phyloP scores from a whole-genome alignment of 2,888 invertebrate species.

The Synergus umbraculus region DNA sequence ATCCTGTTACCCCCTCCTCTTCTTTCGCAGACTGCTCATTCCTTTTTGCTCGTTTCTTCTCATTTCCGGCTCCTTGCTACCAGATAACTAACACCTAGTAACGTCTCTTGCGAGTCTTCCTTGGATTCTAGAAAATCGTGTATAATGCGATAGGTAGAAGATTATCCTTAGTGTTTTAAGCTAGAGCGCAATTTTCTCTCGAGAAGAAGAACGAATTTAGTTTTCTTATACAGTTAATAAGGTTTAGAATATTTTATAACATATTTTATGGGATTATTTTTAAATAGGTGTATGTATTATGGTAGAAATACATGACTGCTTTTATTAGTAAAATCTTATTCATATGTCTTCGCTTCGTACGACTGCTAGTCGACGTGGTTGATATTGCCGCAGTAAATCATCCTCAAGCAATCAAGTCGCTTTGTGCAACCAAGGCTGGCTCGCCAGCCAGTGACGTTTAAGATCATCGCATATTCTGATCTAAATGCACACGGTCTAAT shows the following conservation, averaged over 20 bases:
- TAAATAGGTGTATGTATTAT: too few relatives aligned
- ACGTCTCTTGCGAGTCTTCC: neutral
- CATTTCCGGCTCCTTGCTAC: slow-evolving; percentile 27
- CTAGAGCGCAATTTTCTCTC: neutral
- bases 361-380: neutral
- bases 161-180: slow-evolving; percentile 31
- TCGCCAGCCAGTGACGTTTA: slow-evolving; percentile 1
- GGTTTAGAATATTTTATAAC: too few relatives aligned
- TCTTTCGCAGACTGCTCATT: slow-evolving; percentile 47
- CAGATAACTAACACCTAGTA: slow-evolving; percentile 64
- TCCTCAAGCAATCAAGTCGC: slow-evolving; percentile 25
- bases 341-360: neutral
- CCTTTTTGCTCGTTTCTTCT: slow-evolving; percentile 42
- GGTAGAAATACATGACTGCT: neutral
- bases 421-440: slow-evolving; percentile 6
- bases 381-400: slow-evolving; percentile 25
- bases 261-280: too few relatives aligned
- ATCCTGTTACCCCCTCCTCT: slow-evolving; percentile 41
- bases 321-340: slow-evolving; percentile 17
- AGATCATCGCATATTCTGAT: slow-evolving; percentile 28
- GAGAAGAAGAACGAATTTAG: neutral
- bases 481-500: neutral
- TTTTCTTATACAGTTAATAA: too few relatives aligned
- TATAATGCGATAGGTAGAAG: too few relatives aligned
- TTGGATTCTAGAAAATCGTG: too few relatives aligned